A percentile compares a stretch with the other conserved stretches of the same genome.
Evolutionary conservation across 2,113 vertebrate genomes (phyloP).

Genomic region (Ammodytes dubius): DNA sequence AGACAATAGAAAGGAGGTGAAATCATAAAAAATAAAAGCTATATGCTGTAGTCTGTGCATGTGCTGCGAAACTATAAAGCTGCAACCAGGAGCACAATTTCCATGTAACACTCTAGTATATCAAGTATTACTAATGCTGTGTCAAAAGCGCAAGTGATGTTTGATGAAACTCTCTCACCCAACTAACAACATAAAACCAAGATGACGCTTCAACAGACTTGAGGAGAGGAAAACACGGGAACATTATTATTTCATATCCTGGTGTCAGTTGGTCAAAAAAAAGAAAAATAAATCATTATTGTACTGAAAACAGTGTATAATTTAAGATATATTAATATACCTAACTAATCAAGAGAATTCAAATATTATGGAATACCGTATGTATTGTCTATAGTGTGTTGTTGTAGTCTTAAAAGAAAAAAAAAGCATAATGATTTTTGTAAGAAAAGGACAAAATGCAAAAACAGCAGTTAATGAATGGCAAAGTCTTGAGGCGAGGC

Average conservation of each 20-base stretch:
- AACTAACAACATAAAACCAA: conserved; percentile 55
- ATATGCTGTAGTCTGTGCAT: conserved; percentile 82
- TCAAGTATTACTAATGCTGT: conserved; percentile 75
- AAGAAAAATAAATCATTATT: conserved; percentile 77
- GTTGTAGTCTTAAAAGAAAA: conserved; percentile 81
- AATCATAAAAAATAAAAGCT: conserved; percentile 50
- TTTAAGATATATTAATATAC: conserved; percentile 90
- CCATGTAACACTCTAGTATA: conserved; percentile 73
- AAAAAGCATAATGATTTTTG: conserved; percentile 77
- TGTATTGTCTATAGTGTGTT: conserved; percentile 88
- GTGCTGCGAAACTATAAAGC: conserved; percentile 80
- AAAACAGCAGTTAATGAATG: conserved; percentile 76
- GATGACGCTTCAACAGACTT: conserved; percentile 40
- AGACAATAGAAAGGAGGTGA: conserved; percentile 32
- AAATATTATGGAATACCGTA: conserved; percentile 83
- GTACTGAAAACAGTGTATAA: conserved; percentile 88
- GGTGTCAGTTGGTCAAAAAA: conserved; percentile 82
- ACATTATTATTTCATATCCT: conserved; percentile 61
- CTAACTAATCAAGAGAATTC: conserved; percentile 86
- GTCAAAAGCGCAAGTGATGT: conserved; percentile 64
- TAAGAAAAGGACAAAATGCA: conserved; percentile 76
- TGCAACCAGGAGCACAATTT: conserved; percentile 84
- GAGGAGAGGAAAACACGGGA: conserved; percentile 44
- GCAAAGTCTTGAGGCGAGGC: conserved; percentile 53
- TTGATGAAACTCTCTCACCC: conserved; percentile 55